Base-by-base conservation (phyloP, 1,140 invertebrate genomes). In the Pissodes strobi region DNA sequence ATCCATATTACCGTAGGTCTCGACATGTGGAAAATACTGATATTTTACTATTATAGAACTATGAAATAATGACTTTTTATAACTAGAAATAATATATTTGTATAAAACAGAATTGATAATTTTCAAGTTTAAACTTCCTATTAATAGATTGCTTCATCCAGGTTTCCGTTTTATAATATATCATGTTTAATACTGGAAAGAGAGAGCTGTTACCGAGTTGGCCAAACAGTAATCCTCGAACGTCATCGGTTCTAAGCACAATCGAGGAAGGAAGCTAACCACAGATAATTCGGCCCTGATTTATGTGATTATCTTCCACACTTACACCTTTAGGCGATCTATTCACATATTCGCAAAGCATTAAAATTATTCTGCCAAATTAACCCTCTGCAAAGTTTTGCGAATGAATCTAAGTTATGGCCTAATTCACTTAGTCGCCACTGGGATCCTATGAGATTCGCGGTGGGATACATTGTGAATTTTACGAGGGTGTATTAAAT, bases 331-430 rank as follows among this genome's bases (percentile, higher is more conserved):
- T 27, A 17, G 58, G 58, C 58, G 46, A 61, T 61, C 58, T 30
- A 61, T 61, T 61, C 58, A 61, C 58, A 61, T 61, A 61, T 61
- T 61, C 46, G 58, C 58, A 51, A 46, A 19, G 58, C 45, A 61
- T 61, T 61, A 61, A 61, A 61, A 61, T 61, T 61, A 61, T 61
- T 61, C 58, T 61, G 34, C 46, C 58, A 61, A 61, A 61, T 61
- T 61, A 61, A 61, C 58, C 46, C 58, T 21, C 19, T 21, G 45
- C 46, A 61, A 61, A 61, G 46, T 61, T 61, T 51, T 19, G 58
- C 17, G 46, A 61, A 51, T 51, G 46, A 52, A 61, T 61, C 58
- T 25, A 13, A 61, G 46, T 41, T 61, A 51, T 13, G 25, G 21
- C 38, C 51, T 61, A 61, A 61, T 61, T 61, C 58, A 61, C 46